Conservation (phyloP, 92 coral and sea anemone genomes). For the Meandrina meandrites region DNA sequence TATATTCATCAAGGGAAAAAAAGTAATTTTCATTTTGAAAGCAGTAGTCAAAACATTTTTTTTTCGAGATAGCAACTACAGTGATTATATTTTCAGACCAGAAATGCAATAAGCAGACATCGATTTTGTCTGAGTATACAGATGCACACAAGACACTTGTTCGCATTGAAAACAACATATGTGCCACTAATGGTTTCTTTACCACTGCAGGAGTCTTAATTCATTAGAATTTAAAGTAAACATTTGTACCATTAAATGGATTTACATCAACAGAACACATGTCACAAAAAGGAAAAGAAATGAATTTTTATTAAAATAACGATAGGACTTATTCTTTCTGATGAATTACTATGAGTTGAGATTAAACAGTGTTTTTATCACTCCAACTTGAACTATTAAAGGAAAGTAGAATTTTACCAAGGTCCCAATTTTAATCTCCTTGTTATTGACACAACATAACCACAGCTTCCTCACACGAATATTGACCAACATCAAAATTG, state of each 20-base stretch:
- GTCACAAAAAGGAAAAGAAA: background rate
- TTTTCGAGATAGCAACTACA: background rate
- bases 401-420: background rate
- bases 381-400: background rate
- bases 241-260: conserved; percentile 35
- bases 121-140: background rate
- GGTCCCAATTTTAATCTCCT: background rate
- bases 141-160: background rate
- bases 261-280: conserved; percentile 26
- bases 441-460: background rate
- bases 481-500: background rate
- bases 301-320: background rate
- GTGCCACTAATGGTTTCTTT: conserved; percentile 25
- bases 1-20: background rate
- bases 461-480: background rate
- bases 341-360: background rate
- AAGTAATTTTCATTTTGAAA: background rate
- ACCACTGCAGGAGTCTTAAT: conserved; percentile 17
- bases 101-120: background rate
- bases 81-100: background rate
- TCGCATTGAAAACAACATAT: conserved; percentile 12
- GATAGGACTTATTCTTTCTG: background rate
- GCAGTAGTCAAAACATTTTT: background rate
- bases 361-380: background rate
- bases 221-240: conserved; percentile 35